Evolutionary conservation across 2,888 invertebrate genomes (phyloP).

Genomic region (Oasisia sp.): DNA sequence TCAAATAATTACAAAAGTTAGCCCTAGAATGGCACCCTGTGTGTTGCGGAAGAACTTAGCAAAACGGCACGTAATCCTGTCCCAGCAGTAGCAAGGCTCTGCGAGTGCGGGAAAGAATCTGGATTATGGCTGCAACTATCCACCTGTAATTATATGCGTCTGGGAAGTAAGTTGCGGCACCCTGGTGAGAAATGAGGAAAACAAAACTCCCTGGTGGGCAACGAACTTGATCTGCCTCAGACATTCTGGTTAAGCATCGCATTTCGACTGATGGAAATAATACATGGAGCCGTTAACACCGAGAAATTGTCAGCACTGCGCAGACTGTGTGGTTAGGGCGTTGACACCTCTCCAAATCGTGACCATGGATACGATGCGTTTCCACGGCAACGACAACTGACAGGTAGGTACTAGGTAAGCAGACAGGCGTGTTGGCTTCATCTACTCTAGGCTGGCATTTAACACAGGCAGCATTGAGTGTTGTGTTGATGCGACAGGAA

Average conservation of each 20-base stretch:
- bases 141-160: not conserved
- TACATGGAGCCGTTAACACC: not conserved
- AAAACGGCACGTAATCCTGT: not conserved
- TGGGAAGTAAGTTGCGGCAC: not conserved
- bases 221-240: not conserved
- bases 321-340: not conserved
- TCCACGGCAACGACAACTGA: not conserved
- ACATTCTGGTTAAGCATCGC: not conserved
- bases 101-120: not conserved
- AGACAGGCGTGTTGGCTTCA: not conserved
- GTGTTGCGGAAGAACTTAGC: not conserved
- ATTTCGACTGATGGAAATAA: not conserved
- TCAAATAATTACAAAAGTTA: constrained; percentile 5
- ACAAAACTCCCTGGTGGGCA: not conserved
- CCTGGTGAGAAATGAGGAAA: not conserved
- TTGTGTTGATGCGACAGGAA: not conserved
- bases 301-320: not conserved
- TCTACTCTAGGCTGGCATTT: not conserved
- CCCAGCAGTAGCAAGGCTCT: not conserved
- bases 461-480: not conserved
- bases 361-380: constrained; percentile 12
- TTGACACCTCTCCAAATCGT: not conserved
- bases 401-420: constrained; percentile 8
- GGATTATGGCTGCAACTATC: not conserved
- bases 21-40: constrained; percentile 12